Evolutionary conservation across 2,797 vertebrate genomes (phyloP).

Genomic region (Eremophila alpestris): DNA sequence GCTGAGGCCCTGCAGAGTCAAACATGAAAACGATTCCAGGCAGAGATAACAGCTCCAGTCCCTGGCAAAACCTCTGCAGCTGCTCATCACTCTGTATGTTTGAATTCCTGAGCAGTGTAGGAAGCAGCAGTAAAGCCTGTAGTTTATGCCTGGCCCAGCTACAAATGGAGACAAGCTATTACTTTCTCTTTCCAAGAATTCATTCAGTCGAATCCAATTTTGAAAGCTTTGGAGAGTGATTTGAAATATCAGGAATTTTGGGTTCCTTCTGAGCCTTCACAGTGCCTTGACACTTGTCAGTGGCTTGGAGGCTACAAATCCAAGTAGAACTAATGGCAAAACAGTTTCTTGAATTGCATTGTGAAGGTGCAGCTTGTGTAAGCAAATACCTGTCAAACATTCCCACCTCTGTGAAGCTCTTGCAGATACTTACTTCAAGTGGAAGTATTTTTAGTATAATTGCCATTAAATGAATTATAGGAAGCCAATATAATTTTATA

Average conservation of each 20-base stretch:
- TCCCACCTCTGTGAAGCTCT: not conserved
- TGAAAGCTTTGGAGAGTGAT: slow-evolving; percentile 37
- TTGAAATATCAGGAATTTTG: slow-evolving; percentile 28
- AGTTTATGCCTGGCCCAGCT: slow-evolving; percentile 48
- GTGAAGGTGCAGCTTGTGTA: slow-evolving; percentile 44
- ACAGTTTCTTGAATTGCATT: slow-evolving; percentile 2
- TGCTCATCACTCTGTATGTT: slow-evolving; percentile 9
- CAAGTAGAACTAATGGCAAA: slow-evolving; percentile 52
- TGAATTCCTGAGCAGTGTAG: slow-evolving; percentile 16
- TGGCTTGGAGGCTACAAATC: slow-evolving; percentile 15
- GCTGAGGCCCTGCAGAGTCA: slow-evolving; percentile 10
- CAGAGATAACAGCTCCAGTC: slow-evolving; percentile 9
- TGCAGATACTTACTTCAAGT: slow-evolving; percentile 16
- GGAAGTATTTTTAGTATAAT: slow-evolving; percentile 41
- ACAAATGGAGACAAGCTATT: slow-evolving; percentile 38
- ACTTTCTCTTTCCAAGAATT: slow-evolving; percentile 59
- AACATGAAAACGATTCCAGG: slow-evolving; percentile 30
- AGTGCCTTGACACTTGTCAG: not conserved
- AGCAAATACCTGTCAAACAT: slow-evolving; percentile 42
- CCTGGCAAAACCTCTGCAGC: slow-evolving; percentile 34
- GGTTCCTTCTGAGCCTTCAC: not conserved
- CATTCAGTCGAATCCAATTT: slow-evolving; percentile 41
- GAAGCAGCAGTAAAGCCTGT: slow-evolving; percentile 37
- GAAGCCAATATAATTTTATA: slow-evolving; percentile 36
- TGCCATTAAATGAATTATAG: slow-evolving; percentile 52